A percentile compares a stretch with the other conserved stretches of the same genome.
Conservation (phyloP, 2,888 invertebrate genomes). For the Himalopsyche japonica region DNA sequence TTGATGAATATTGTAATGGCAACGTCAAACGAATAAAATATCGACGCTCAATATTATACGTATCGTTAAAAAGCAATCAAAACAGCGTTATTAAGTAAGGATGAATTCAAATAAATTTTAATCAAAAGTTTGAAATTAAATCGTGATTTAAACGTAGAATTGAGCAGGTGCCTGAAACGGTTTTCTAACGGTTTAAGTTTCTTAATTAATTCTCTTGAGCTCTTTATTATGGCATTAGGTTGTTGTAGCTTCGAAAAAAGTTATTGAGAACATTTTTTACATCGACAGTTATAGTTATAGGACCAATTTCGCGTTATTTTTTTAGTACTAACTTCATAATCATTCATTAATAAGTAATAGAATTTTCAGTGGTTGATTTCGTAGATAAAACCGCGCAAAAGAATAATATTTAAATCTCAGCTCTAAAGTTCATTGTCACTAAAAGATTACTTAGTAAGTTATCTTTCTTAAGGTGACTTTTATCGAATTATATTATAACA, state of each 20-base stretch:
- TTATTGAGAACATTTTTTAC: background rate
- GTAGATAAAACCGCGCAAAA: too few species aligned
- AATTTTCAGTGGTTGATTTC: too few species aligned
- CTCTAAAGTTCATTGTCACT: too few species aligned
- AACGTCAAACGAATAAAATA: background rate
- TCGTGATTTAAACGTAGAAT: slow-evolving; percentile 1
- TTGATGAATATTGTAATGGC: background rate
- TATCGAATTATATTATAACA: too few species aligned
- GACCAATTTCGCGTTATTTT: background rate
- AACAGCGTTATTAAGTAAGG: background rate
- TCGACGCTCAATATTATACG: background rate
- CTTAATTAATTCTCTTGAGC: slow-evolving; percentile 18
- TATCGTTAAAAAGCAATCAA: background rate
- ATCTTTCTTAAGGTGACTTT: too few species aligned
- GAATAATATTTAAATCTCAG: too few species aligned
- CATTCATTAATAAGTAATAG: too few species aligned
- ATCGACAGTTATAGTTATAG: too few species aligned
- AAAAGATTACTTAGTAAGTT: too few species aligned
- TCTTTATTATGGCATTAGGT: background rate
- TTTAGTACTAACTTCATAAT: background rate
- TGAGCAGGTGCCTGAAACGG: slow-evolving; percentile 8
- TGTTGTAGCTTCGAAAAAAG: background rate
- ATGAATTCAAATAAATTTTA: slow-evolving; percentile 3
- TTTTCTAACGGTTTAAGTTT: slow-evolving; percentile 7
- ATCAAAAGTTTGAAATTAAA: slow-evolving; percentile 17